Evolutionary conservation across 2,797 vertebrate genomes (phyloP).

Genomic region (Bryconaethiops microstoma): DNA sequence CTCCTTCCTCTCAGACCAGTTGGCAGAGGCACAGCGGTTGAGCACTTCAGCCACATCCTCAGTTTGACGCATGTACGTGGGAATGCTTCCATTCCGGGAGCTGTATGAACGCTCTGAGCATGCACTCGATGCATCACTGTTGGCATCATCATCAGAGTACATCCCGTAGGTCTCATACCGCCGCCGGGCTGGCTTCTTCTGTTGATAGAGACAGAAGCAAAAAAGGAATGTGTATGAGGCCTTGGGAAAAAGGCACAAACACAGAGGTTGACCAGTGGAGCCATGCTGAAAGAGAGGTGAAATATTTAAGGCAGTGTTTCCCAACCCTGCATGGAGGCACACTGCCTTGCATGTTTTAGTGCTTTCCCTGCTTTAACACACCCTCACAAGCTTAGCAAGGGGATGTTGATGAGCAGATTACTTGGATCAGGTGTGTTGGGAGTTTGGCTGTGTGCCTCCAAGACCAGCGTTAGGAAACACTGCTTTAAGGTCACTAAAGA

Average conservation of each 20-base stretch:
- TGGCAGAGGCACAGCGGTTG: conserved; percentile 94
- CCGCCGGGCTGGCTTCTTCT: conserved; percentile 94
- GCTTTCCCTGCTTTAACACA: too few species aligned
- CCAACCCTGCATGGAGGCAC: too few species aligned
- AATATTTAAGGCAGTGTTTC: too few species aligned
- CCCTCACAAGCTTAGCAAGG: too few species aligned
- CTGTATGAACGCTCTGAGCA: conserved; percentile 96
- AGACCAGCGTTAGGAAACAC: too few species aligned
- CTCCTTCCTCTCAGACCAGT: conserved; percentile 98
- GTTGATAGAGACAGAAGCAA: background rate
- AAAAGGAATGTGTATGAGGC: conserved; percentile 21
- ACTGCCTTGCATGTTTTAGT: too few species aligned
- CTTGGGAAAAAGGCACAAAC: background rate
- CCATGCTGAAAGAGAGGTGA: background rate
- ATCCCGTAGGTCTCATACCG: conserved; percentile 92
- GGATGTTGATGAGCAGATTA: too few species aligned
- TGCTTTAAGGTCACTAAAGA: background rate
- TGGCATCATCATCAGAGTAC: conserved; percentile 96
- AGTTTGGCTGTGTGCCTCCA: too few species aligned
- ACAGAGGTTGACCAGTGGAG: background rate
- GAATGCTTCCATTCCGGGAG: conserved; percentile 93
- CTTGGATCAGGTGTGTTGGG: too few species aligned
- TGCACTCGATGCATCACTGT: conserved; percentile 95
- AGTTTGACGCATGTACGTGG: conserved; percentile 95
- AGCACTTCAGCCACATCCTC: conserved; percentile 97